Evolutionary conservation across 1,140 invertebrate genomes (phyloP).

Genomic region (Latrodectus geometricus): DNA sequence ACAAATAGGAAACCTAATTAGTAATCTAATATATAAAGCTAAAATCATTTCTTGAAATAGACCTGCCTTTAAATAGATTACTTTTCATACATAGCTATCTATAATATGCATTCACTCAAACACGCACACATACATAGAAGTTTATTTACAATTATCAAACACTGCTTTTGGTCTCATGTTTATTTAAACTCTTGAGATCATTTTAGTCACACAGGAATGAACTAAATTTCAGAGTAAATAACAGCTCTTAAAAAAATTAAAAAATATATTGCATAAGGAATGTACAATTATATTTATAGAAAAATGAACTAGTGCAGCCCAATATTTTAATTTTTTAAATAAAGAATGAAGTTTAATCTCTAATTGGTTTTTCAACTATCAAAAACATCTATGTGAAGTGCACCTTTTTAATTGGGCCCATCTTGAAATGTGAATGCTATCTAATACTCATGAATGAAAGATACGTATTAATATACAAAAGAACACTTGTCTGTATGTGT

Average conservation of each 20-base stretch:
- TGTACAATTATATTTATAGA: conserved; percentile 24
- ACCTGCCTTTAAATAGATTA: background rate
- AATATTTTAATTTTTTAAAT: conserved; percentile 37
- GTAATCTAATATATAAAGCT: background rate
- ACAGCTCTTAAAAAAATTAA: conserved; percentile 38
- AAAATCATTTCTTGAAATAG: background rate
- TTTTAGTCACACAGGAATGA: conserved; percentile 7
- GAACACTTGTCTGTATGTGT: conserved; percentile 16
- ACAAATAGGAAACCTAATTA: too few relatives aligned
- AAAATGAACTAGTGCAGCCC: conserved; percentile 42
- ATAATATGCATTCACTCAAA: conserved; percentile 18
- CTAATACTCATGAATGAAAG: conserved; percentile 52
- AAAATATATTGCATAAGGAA: conserved; percentile 51
- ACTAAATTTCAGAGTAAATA: conserved; percentile 8
- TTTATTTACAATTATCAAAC: conserved; percentile 57
- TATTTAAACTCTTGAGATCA: conserved; percentile 38
- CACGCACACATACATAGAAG: conserved; percentile 24
- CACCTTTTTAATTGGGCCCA: conserved; percentile 60
- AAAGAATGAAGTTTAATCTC: conserved; percentile 32
- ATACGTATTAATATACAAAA: conserved; percentile 51
- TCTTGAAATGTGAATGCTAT: conserved; percentile 51
- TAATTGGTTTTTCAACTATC: conserved; percentile 41
- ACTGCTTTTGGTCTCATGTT: conserved; percentile 52
- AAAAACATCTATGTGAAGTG: conserved; percentile 59
- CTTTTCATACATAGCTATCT: conserved; percentile 32